Evolutionary conservation across 2,797 vertebrate species (phyloP).

Genomic region (Alfaro cultratus): DNA sequence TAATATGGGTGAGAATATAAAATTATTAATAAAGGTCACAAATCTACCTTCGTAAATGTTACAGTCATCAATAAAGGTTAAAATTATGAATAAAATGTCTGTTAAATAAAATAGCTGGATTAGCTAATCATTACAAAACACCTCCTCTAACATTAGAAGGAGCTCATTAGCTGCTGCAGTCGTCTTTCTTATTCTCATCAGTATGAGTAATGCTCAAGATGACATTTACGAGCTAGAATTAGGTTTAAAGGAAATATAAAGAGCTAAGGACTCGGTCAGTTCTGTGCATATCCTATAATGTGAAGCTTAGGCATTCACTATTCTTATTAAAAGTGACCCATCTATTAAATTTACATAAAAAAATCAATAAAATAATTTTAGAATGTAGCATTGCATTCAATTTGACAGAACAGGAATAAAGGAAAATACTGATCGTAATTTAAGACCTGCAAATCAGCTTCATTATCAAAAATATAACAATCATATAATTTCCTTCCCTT

Average conservation of each 20-base stretch:
- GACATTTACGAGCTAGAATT: neutral
- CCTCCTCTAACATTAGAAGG: neutral
- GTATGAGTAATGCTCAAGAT: neutral
- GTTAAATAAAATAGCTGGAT: neutral
- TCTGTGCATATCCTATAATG: neutral
- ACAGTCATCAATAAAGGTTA: constrained; percentile 45
- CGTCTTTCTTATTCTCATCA: neutral
- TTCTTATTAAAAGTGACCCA: neutral
- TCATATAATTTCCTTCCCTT: neutral
- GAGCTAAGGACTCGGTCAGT: neutral
- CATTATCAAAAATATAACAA: neutral
- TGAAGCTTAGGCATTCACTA: neutral
- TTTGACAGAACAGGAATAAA: neutral
- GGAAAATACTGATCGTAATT: neutral
- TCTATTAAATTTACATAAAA: neutral
- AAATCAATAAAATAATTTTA: neutral
- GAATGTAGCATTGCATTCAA: neutral
- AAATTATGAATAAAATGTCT: constrained; percentile 7
- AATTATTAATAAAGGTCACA: constrained; percentile 22
- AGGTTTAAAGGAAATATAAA: neutral
- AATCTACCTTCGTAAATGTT: constrained; percentile 29
- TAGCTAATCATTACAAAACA: constrained; percentile 1
- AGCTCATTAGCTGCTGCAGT: neutral
- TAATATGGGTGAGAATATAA: constrained; percentile 3
- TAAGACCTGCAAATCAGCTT: neutral